phyloP scores from a whole-genome alignment of 2,888 invertebrate species.

The Ochropacha duplaris region DNA sequence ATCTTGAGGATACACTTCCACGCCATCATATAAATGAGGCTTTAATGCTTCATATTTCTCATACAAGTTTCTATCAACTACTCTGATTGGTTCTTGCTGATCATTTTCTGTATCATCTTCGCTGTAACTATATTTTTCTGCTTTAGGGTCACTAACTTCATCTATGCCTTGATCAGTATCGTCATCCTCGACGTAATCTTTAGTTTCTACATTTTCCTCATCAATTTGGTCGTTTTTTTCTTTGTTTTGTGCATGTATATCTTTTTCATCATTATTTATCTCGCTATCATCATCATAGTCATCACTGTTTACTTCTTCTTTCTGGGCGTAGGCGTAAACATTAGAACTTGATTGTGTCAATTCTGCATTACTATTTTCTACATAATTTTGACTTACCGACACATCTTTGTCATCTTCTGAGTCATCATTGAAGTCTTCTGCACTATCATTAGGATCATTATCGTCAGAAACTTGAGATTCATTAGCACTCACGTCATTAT shows the following conservation, averaged over 20 bases:
- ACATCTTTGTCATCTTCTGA: slow-evolving; percentile 26
- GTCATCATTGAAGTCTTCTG: slow-evolving; percentile 48
- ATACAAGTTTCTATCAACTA: slow-evolving; percentile 37
- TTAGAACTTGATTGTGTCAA: slow-evolving; percentile 55
- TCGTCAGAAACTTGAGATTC: slow-evolving; percentile 27
- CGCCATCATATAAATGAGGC: slow-evolving; percentile 46
- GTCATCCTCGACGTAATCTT: slow-evolving; percentile 16
- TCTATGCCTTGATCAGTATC: slow-evolving; percentile 24
- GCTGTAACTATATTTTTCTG: slow-evolving; percentile 23
- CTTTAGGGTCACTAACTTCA: slow-evolving; percentile 26
- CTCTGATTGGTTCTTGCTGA: slow-evolving; percentile 12
- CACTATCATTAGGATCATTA: slow-evolving; percentile 37
- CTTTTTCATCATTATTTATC: slow-evolving; percentile 14
- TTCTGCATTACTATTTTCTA: slow-evolving; percentile 39
- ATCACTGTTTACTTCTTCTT: slow-evolving; percentile 28
- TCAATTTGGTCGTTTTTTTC: slow-evolving; percentile 14
- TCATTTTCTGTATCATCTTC: slow-evolving; percentile 21
- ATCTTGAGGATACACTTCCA: slow-evolving; percentile 47
- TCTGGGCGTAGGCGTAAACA: slow-evolving; percentile 47
- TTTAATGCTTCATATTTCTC: slow-evolving; percentile 46
- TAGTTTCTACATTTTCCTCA: slow-evolving; percentile 10
- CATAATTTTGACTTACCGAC: slow-evolving; percentile 21
- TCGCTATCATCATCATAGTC: slow-evolving; percentile 26
- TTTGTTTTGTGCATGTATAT: slow-evolving; percentile 11
- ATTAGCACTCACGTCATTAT: slow-evolving; percentile 16